Percentiles rank a stretch among this genome's conserved stretches.
Evolutionary conservation across 2,113 vertebrate species (phyloP).

Genomic region (Cebidichthys violaceus): DNA sequence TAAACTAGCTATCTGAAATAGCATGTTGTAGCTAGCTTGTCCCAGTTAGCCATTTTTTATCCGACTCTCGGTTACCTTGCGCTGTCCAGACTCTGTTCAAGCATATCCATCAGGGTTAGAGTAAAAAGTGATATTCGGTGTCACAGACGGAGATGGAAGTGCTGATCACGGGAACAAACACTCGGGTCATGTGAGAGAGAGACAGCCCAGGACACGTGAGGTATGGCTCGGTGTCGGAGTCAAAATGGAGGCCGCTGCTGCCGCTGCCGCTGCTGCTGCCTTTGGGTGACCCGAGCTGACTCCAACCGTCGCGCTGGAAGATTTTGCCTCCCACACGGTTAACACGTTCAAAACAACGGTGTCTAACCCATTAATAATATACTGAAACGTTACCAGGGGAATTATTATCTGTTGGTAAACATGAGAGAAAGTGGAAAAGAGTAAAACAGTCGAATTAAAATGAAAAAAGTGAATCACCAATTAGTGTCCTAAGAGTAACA

Average conservation of each 20-base stretch:
- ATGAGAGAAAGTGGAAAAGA: background rate
- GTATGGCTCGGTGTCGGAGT: constrained; percentile 71
- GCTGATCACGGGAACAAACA: constrained; percentile 97
- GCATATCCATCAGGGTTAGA: constrained; percentile 88
- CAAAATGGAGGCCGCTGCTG: constrained; percentile 80
- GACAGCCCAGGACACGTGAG: constrained; percentile 86
- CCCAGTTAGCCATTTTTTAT: constrained; percentile 69
- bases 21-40: constrained; percentile 66
- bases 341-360: background rate
- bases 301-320: background rate
- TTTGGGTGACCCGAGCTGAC: constrained; percentile 43
- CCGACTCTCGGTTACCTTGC: constrained; percentile 83
- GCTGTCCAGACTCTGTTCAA: constrained; percentile 88
- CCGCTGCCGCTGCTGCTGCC: background rate
- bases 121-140: constrained; percentile 75
- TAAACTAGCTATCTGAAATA: constrained; percentile 63
- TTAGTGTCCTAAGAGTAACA: too few relatives aligned
- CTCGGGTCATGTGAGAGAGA: constrained; percentile 92
- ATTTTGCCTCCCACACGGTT: constrained; percentile 15
- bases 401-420: background rate
- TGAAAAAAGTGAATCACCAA: background rate
- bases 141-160: constrained; percentile 81
- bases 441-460: background rate
- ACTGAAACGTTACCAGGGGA: background rate
- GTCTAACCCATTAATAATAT: background rate